phyloP scores from a whole-genome alignment of 1,140 invertebrate species.

The Myzus persicae region DNA sequence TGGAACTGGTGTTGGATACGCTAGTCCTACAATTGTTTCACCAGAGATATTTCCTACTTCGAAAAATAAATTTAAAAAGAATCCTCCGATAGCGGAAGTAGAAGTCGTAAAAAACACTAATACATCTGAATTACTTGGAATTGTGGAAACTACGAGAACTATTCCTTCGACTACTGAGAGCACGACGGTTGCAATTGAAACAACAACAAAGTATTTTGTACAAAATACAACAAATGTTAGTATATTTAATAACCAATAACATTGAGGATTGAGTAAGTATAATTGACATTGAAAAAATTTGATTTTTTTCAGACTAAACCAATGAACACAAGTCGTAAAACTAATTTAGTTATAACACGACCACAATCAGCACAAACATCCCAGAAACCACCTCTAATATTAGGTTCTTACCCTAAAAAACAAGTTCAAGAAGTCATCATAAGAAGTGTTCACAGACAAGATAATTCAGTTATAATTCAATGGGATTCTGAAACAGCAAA shows the following conservation, averaged over 20 bases:
- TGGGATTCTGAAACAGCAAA: conserved; percentile 88
- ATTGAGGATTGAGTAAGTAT: background rate
- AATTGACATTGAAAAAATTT: background rate
- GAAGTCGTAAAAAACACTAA: conserved; percentile 19
- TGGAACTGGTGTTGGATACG: conserved; percentile 61
- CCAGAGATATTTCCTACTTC: background rate
- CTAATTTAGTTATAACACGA: conserved; percentile 31
- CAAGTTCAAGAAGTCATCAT: conserved; percentile 76
- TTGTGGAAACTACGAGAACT: background rate
- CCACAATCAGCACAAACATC: conserved; percentile 27
- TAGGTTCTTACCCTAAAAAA: conserved; percentile 70
- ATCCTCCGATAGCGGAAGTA: conserved; percentile 5
- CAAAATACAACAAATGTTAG: conserved; percentile 26
- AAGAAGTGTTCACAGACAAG: conserved; percentile 83
- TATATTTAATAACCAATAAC: background rate
- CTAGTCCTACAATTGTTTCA: conserved; percentile 56
- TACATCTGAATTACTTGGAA: background rate
- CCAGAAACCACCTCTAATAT: conserved; percentile 71
- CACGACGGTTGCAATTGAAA: background rate
- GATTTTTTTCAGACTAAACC: conserved; percentile 18
- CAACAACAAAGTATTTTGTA: background rate
- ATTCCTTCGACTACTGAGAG: conserved; percentile 23
- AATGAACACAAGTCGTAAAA: conserved; percentile 5
- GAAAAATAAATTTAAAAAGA: conserved; percentile 43
- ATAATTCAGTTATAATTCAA: conserved; percentile 87